Evolutionary conservation across 2,797 vertebrate genomes (phyloP).

Genomic region (Phoxinus dragarum): DNA sequence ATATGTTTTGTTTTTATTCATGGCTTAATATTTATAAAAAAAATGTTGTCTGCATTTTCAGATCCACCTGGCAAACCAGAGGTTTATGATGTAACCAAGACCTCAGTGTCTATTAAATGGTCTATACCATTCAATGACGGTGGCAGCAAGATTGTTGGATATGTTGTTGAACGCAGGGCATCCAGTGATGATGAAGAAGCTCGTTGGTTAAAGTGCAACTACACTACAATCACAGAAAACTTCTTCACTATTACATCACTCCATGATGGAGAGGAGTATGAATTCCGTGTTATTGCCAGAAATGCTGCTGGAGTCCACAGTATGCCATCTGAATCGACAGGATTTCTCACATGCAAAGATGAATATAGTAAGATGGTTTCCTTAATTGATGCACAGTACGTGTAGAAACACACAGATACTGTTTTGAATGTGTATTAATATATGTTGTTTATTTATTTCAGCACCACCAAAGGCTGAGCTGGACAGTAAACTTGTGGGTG

Average conservation of each 20-base stretch:
- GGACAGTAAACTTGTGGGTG: conserved; percentile 89
- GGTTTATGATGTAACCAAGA: conserved; percentile 92
- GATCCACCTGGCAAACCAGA: conserved; percentile 94
- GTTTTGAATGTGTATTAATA: conserved; percentile 34
- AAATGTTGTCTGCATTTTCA: conserved; percentile 62
- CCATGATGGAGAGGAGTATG: conserved; percentile 88
- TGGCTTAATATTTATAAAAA: conserved; percentile 30
- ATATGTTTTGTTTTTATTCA: neutral
- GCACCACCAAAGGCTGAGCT: conserved; percentile 96
- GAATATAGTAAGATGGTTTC: conserved; percentile 89
- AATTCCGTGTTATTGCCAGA: conserved; percentile 93
- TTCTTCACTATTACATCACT: conserved; percentile 90
- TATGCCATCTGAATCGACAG: conserved; percentile 90
- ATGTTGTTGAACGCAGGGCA: conserved; percentile 92
- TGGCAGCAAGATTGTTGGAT: conserved; percentile 93
- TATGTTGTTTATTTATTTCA: conserved; percentile 65
- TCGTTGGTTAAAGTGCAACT: conserved; percentile 98
- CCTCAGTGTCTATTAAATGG: conserved; percentile 92
- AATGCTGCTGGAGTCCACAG: conserved; percentile 95
- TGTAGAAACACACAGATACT: neutral
- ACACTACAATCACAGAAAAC: conserved; percentile 94
- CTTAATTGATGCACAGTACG: neutral
- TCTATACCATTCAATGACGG: conserved; percentile 91
- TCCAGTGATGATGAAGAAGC: conserved; percentile 89
- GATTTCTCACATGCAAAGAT: conserved; percentile 93